Conservation (phyloP, 2,888 invertebrate genomes). For the Villa cingulata region DNA sequence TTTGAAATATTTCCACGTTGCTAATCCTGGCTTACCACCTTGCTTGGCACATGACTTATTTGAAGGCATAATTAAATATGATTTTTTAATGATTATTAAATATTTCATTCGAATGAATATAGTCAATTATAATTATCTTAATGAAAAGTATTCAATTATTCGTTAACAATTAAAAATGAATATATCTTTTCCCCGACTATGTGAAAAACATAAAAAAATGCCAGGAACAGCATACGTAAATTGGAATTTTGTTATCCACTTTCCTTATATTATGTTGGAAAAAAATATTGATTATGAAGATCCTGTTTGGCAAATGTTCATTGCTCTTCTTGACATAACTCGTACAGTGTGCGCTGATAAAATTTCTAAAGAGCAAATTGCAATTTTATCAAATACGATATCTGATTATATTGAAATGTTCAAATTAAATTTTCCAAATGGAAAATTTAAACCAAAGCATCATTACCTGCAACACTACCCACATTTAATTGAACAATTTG, state of each 20-base stretch:
- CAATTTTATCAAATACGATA: not conserved
- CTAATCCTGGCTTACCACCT: slow-evolving; percentile 4
- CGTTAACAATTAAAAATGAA: slow-evolving; percentile 7
- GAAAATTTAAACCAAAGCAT: not conserved
- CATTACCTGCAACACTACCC: not conserved
- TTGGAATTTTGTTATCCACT: slow-evolving; percentile 9
- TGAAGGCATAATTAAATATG: not conserved
- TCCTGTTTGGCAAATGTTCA: slow-evolving; percentile 9
- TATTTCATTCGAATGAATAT: slow-evolving; percentile 3
- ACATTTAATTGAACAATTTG: not conserved
- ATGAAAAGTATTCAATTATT: slow-evolving; percentile 6
- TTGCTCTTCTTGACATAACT: slow-evolving; percentile 8
- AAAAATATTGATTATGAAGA: slow-evolving; percentile 8
- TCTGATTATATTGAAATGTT: not conserved
- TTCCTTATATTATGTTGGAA: slow-evolving; percentile 7
- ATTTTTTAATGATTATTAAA: not conserved
- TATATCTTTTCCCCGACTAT: slow-evolving; percentile 7
- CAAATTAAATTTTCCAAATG: not conserved
- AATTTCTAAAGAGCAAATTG: slow-evolving; percentile 8
- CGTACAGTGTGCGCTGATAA: slow-evolving; percentile 8
- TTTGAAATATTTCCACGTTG: slow-evolving; percentile 5
- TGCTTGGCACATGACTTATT: slow-evolving; percentile 7
- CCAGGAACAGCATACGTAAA: slow-evolving; percentile 10
- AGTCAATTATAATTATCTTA: slow-evolving; percentile 6
- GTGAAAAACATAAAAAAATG: slow-evolving; percentile 6